These are phyloP conservation scores for Leucopternis melanops DNA, from an alignment of 2,113 vertebrate genomes.

Conservation along the genomic window DNA sequence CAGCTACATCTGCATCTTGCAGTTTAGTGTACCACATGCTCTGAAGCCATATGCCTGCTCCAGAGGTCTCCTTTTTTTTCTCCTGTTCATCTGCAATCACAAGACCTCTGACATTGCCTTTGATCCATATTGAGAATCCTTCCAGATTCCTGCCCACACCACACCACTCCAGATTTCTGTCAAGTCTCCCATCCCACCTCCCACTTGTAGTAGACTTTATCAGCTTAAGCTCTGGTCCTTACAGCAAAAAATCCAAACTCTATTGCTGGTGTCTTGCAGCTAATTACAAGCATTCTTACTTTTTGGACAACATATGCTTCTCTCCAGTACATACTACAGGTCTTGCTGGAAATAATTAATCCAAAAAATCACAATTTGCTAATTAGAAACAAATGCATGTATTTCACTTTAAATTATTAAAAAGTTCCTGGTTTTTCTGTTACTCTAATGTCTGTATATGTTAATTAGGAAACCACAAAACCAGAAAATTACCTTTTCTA, in stretches of 20 bases:
- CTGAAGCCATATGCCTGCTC: background rate
- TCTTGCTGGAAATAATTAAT: background rate
- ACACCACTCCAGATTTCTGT: background rate
- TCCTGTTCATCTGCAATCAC: background rate
- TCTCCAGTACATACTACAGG: background rate
- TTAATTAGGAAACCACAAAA: background rate
- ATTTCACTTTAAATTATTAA: background rate
- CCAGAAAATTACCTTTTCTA: background rate
- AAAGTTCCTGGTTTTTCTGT: background rate
- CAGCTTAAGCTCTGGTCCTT: background rate
- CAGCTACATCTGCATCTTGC: background rate
- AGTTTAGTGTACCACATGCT: background rate
- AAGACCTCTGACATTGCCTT: background rate
- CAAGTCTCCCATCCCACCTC: background rate
- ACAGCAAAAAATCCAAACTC: background rate
- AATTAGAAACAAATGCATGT: background rate
- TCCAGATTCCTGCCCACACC: background rate
- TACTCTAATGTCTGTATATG: background rate
- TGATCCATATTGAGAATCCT: background rate
- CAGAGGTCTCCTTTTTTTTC: background rate
- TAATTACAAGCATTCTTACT: background rate
- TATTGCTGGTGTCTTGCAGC: background rate
- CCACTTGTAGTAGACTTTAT: background rate
- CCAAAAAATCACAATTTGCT: background rate
- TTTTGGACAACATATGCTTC: background rate